Conservation (phyloP, 2,113 vertebrate species). For the Rhadina sibilatrix region DNA sequence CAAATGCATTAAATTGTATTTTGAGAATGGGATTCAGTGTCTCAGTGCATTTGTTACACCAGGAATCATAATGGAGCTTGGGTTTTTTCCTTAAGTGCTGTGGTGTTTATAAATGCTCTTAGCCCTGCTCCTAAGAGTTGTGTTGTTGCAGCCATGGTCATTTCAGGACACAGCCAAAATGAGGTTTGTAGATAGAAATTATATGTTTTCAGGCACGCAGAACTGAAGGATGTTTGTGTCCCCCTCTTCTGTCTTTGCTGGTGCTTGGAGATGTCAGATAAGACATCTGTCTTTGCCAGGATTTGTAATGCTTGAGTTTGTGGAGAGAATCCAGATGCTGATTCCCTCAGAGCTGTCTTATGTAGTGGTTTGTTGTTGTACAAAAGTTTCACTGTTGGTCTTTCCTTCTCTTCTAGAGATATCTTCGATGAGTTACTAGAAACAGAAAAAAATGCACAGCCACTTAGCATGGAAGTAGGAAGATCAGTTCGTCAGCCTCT, state of each 20-base stretch:
- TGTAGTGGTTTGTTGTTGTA: background rate
- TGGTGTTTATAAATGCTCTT: background rate
- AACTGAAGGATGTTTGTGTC: background rate
- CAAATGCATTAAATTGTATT: background rate
- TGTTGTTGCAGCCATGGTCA: background rate
- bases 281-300: background rate
- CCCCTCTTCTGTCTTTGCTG: background rate
- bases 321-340: background rate
- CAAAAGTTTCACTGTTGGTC: background rate
- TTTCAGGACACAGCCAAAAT: background rate
- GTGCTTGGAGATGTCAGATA: background rate
- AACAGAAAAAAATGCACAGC: conserved; percentile 81
- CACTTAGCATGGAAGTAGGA: conserved; percentile 67
- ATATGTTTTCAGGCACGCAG: background rate
- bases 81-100: background rate
- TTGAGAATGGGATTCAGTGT: background rate
- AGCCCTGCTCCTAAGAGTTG: background rate
- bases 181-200: background rate
- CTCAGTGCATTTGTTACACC: background rate
- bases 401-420: conserved; percentile 77
- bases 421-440: conserved; percentile 94
- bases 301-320: background rate
- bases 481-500: conserved; percentile 68
- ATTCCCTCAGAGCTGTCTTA: background rate
- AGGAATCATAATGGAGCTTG: background rate